Percentiles rank a stretch among this genome's conserved stretches.
Conservation (phyloP, 2,888 invertebrate species). For the Ferdinandea cuprea region DNA sequence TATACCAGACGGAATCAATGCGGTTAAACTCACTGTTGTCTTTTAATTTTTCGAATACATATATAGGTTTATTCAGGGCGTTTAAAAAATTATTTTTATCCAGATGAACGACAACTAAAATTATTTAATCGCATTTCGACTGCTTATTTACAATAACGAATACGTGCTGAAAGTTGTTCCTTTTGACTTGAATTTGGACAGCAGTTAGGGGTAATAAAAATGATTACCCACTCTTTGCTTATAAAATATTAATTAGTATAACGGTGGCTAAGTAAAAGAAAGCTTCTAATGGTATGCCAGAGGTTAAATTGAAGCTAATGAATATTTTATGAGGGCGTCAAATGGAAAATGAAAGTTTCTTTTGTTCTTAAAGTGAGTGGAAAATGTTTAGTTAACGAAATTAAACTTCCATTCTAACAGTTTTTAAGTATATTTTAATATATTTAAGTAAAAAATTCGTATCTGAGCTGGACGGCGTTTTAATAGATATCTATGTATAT, state of each 20-base stretch:
- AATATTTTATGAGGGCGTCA: neutral
- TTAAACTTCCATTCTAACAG: neutral
- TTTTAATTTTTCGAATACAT: neutral
- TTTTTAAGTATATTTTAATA: neutral
- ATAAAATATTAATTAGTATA: conserved; percentile 7
- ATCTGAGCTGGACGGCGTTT: too few relatives aligned
- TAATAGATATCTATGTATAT: too few relatives aligned
- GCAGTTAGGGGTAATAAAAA: conserved; percentile 2
- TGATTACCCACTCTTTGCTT: neutral
- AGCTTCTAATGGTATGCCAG: neutral
- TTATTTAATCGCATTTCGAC: conserved; percentile 6
- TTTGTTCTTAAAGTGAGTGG: too few relatives aligned
- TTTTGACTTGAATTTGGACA: conserved; percentile 20
- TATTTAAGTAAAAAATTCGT: too few relatives aligned
- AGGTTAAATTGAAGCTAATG: neutral
- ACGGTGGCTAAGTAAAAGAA: conserved; percentile 3
- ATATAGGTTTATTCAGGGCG: neutral
- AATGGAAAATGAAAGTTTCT: neutral
- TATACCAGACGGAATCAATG: conserved; percentile 17
- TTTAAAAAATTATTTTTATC: conserved; percentile 26
- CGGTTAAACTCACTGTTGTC: conserved; percentile 22
- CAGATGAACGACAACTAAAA: neutral
- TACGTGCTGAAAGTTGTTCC: conserved; percentile 24
- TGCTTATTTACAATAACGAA: conserved; percentile 27
- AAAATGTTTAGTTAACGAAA: conserved; percentile 1